phyloP scores from a whole-genome alignment of 1,140 invertebrate genomes.

The Drosophila lini region DNA sequence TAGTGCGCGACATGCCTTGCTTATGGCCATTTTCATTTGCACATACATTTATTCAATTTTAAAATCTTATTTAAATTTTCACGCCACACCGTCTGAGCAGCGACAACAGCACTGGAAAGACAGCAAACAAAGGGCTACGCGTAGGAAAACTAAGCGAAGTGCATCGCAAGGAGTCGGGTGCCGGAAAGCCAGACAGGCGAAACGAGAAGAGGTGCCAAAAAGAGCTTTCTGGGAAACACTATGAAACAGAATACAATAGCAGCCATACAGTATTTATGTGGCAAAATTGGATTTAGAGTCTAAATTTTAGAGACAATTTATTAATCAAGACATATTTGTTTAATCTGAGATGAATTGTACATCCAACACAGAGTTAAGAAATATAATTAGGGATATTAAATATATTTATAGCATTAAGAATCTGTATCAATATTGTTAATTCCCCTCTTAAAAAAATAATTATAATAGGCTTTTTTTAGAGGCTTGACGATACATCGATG shows the following conservation, averaged over 20 bases:
- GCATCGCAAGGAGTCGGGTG: conserved; percentile 47
- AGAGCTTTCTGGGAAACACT: conserved; percentile 2
- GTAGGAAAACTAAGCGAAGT: conserved; percentile 63
- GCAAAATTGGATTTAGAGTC: too few species aligned
- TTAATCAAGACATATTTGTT: not conserved
- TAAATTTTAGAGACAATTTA: too few species aligned
- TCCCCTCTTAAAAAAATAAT: not conserved
- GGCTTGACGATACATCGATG: too few species aligned
- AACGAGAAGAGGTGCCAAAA: conserved; percentile 1
- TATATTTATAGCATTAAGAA: not conserved
- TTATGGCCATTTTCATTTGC: conserved; percentile 74
- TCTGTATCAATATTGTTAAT: not conserved
- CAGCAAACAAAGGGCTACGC: conserved; percentile 34
- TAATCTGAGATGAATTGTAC: not conserved
- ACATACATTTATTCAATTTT: conserved; percentile 79
- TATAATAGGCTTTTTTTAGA: not conserved
- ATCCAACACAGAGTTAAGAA: not conserved
- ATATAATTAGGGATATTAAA: not conserved
- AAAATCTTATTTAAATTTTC: conserved; percentile 81
- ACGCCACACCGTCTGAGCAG: conserved; percentile 58
- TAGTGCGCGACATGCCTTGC: conserved; percentile 34
- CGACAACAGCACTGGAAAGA: conserved; percentile 17
- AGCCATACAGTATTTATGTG: not conserved
- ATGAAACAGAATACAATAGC: conserved; percentile 2
- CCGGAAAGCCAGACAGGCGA: conserved; percentile 25